phyloP scores from a whole-genome alignment of 2,113 vertebrate genomes.

The Odontesthes bonariensis region DNA sequence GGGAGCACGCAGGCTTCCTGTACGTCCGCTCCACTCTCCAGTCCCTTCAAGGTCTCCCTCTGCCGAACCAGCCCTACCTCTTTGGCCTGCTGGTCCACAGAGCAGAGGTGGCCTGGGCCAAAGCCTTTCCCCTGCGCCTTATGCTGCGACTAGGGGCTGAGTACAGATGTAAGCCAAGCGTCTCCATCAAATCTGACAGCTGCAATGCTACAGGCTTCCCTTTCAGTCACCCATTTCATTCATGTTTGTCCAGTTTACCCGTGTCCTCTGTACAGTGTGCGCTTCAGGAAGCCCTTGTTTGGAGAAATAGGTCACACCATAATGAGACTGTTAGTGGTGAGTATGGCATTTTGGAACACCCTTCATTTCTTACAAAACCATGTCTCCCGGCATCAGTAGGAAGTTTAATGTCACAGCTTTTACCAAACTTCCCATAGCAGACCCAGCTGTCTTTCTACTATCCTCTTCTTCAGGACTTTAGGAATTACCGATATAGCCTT shows the following conservation, averaged over 20 bases:
- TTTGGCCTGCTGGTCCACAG: constrained; percentile 94
- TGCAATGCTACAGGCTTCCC: neutral
- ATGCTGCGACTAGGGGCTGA: constrained; percentile 93
- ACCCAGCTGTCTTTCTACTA: neutral
- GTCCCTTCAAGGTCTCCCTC: constrained; percentile 86
- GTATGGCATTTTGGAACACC: constrained; percentile 42
- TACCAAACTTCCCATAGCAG: neutral
- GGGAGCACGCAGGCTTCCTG: constrained; percentile 93
- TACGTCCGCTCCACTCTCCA: constrained; percentile 91
- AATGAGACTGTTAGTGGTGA: constrained; percentile 94
- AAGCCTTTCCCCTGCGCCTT: constrained; percentile 93
- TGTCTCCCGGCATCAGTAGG: neutral
- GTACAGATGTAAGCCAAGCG: constrained; percentile 86
- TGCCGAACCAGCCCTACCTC: constrained; percentile 91
- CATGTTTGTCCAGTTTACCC: constrained; percentile 87
- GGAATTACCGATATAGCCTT: constrained; percentile 97
- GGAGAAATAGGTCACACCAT: constrained; percentile 93
- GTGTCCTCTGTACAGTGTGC: constrained; percentile 88
- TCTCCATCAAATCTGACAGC: neutral
- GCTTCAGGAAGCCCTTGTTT: constrained; percentile 90
- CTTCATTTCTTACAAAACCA: constrained; percentile 2
- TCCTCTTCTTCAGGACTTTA: constrained; percentile 88
- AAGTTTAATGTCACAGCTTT: constrained; percentile 4
- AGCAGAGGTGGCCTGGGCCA: constrained; percentile 93
- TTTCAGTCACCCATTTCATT: neutral